Percentiles rank a stretch among this genome's conserved stretches.
Evolutionary conservation across 2,888 invertebrate species (phyloP).

Genomic region (Dione juno): DNA sequence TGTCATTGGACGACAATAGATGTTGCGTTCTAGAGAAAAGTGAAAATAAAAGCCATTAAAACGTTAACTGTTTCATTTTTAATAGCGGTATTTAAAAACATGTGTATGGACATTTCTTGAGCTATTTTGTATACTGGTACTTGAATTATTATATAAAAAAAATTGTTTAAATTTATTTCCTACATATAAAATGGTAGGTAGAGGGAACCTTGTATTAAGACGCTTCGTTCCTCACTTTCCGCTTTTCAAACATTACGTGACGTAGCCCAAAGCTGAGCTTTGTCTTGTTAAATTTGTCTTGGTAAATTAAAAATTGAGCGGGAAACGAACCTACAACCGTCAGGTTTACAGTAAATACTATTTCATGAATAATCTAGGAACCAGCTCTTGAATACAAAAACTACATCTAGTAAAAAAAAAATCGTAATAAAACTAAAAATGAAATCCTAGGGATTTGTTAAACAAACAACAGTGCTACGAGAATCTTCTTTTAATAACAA

Average conservation of each 20-base stretch:
- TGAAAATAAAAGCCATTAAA: conserved; percentile 12
- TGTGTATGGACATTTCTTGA: neutral
- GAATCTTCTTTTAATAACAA: neutral
- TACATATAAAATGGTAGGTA: neutral
- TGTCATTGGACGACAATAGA: conserved; percentile 9
- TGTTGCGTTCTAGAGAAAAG: conserved; percentile 19
- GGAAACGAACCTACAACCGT: too few species aligned
- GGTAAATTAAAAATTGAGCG: too few species aligned
- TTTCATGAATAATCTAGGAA: too few species aligned
- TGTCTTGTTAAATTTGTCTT: too few species aligned
- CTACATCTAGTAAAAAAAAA: too few species aligned
- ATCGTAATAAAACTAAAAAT: too few species aligned
- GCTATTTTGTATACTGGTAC: neutral
- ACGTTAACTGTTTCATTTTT: conserved; percentile 17
- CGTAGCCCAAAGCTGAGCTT: too few species aligned
- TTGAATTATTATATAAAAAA: neutral
- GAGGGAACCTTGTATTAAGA: neutral
- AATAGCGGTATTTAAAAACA: conserved; percentile 8
- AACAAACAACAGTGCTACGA: too few species aligned
- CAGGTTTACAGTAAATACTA: too few species aligned
- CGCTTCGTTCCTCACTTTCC: neutral
- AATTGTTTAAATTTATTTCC: neutral
- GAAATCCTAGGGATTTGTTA: too few species aligned
- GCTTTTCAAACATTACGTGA: neutral
- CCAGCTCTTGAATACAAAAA: too few species aligned